These are phyloP conservation scores for Apamea epomidion DNA, from an alignment of 2,888 invertebrate species.

Conservation along the genomic window DNA sequence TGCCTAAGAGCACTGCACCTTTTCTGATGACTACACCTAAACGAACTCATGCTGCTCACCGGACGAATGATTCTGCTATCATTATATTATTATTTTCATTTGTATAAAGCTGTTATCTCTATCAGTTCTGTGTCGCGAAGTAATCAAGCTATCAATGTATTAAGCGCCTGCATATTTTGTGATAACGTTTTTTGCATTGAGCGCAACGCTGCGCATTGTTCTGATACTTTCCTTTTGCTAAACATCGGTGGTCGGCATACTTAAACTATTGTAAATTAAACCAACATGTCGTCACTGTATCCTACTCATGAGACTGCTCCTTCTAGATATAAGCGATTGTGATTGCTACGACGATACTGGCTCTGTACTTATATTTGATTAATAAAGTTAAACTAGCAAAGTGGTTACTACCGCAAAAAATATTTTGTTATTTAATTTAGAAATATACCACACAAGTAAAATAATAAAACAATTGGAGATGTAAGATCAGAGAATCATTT, in stretches of 20 bases:
- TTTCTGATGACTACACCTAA: constrained; percentile 32
- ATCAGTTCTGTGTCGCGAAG: constrained; percentile 78
- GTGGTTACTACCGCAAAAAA: constrained; percentile 81
- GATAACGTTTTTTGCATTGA: constrained; percentile 55
- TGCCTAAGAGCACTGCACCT: constrained; percentile 82
- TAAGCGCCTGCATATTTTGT: constrained; percentile 80
- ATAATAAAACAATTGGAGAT: too few species aligned
- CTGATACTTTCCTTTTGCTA: constrained; percentile 3
- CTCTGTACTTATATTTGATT: constrained; percentile 83
- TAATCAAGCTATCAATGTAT: constrained; percentile 72
- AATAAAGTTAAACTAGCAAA: constrained; percentile 83
- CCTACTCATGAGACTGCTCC: constrained; percentile 85
- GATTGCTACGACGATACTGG: constrained; percentile 81
- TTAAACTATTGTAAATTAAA: constrained; percentile 33
- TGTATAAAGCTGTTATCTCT: constrained; percentile 32
- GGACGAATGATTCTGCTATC: constrained; percentile 79
- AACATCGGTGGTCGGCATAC: constrained; percentile 27
- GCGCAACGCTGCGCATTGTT: constrained; percentile 19
- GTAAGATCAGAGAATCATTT: background rate
- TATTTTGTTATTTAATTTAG: constrained; percentile 65
- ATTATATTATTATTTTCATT: constrained; percentile 15
- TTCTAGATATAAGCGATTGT: constrained; percentile 80
- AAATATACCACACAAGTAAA: background rate
- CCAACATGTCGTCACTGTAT: constrained; percentile 48
- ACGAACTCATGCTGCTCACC: constrained; percentile 61